Conservation (phyloP, 2,797 vertebrate species). For the Dromococcyx pavoninus region DNA sequence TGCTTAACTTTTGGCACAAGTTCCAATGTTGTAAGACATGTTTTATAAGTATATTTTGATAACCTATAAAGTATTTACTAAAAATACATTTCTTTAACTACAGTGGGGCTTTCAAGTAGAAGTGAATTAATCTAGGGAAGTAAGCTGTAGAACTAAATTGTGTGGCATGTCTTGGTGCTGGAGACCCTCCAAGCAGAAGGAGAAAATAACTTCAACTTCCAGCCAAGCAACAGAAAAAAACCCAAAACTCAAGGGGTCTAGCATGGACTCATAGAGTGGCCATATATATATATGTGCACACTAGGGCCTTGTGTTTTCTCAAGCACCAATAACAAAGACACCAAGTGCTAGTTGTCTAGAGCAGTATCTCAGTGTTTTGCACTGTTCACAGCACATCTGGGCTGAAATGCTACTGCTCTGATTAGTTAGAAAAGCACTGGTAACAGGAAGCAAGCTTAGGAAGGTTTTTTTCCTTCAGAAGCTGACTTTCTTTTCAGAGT, state of each 20-base stretch:
- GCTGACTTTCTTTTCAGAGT: neutral
- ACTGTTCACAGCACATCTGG: neutral
- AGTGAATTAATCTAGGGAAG: no score
- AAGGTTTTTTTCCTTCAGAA: neutral
- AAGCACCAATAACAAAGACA: neutral
- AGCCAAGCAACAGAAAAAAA: neutral
- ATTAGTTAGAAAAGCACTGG: neutral
- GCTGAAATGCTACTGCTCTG: neutral
- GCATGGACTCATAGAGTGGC: rapidly evolving
- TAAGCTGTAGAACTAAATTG: neutral
- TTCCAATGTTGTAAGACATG: neutral
- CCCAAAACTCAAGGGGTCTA: neutral
- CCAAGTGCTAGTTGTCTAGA: neutral
- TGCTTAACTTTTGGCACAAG: neutral
- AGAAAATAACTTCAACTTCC: neutral
- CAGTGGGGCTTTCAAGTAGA: no score
- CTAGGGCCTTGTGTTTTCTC: neutral
- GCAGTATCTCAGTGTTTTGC: neutral
- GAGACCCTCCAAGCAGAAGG: neutral
- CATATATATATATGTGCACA: rapidly evolving
- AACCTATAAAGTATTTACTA: neutral
- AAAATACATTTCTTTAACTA: neutral
- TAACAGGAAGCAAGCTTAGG: neutral
- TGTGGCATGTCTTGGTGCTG: neutral
- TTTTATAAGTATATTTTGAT: neutral